Percentiles rank a stretch among this genome's conserved stretches.
These are phyloP conservation scores for Falco naumanni DNA, from an alignment of 2,797 vertebrate species.

Conservation along the genomic window DNA sequence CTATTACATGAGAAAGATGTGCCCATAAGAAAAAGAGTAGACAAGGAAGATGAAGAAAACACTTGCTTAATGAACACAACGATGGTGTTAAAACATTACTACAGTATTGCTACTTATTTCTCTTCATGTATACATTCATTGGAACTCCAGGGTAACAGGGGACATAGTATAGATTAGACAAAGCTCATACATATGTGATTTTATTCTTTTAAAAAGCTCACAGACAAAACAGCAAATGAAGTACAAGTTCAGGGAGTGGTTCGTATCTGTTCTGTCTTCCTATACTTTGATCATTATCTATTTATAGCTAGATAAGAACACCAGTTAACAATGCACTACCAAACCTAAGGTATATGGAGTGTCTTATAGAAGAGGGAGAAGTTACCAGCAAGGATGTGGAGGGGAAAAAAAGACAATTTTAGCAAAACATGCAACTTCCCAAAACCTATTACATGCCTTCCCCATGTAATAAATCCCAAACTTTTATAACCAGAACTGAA, in stretches of 20 bases:
- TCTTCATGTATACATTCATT: constrained; percentile 53
- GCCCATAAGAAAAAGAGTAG: constrained; percentile 55
- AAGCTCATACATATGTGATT: constrained; percentile 40
- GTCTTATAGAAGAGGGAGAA: background rate
- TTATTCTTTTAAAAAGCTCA: constrained; percentile 39
- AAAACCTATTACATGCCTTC: background rate
- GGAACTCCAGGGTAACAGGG: constrained; percentile 31
- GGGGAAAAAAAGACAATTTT: background rate
- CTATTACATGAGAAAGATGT: background rate
- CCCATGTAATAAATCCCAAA: background rate
- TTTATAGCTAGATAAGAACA: background rate
- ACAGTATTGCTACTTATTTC: constrained; percentile 31
- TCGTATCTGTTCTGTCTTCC: background rate
- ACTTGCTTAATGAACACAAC: constrained; percentile 64
- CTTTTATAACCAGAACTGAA: background rate
- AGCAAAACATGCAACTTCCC: background rate
- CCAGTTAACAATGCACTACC: background rate
- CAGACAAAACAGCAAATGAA: constrained; percentile 39
- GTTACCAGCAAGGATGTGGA: background rate
- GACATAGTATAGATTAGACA: constrained; percentile 55
- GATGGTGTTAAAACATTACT: constrained; percentile 58
- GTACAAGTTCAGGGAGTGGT: background rate
- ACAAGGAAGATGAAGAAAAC: constrained; percentile 65
- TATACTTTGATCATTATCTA: background rate
- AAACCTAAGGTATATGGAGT: background rate